Percentiles rank a stretch among this genome's conserved stretches.
Conservation (phyloP, 2,113 vertebrate genomes). For the Heptranchias perlo region DNA sequence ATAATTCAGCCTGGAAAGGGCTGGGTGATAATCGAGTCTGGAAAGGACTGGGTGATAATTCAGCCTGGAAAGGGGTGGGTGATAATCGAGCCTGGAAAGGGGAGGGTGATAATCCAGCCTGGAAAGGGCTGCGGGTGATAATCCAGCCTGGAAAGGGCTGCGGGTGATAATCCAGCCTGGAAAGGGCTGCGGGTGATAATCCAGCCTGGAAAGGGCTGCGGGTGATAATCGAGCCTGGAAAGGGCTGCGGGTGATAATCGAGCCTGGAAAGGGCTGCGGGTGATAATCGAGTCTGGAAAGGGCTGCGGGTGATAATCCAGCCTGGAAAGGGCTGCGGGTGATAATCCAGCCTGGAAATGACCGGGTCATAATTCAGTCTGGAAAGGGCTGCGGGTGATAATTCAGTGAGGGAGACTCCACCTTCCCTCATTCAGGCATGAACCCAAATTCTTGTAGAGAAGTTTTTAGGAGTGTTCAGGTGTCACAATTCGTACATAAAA, state of each 20-base stretch:
- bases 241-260: not conserved
- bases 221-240: not conserved
- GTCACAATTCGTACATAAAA: not conserved
- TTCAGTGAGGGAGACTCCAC: not conserved
- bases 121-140: not conserved
- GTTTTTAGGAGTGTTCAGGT: not conserved
- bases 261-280: not conserved
- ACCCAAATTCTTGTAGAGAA: not conserved
- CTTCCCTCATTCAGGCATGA: not conserved
- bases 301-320: not conserved
- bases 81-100: not conserved
- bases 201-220: not conserved
- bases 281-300: not conserved
- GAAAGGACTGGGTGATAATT: not conserved
- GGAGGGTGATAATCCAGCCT: not conserved
- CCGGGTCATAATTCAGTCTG: not conserved
- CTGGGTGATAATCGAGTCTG: not conserved
- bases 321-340: not conserved
- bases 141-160: not conserved
- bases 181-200: not conserved
- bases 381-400: not conserved
- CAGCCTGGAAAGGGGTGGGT: not conserved
- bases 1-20: not conserved
- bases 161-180: not conserved
- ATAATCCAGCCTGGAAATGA: too few species aligned